Base-by-base conservation (phyloP, 1,140 invertebrate species). In the Acyrthosiphon pisum region DNA sequence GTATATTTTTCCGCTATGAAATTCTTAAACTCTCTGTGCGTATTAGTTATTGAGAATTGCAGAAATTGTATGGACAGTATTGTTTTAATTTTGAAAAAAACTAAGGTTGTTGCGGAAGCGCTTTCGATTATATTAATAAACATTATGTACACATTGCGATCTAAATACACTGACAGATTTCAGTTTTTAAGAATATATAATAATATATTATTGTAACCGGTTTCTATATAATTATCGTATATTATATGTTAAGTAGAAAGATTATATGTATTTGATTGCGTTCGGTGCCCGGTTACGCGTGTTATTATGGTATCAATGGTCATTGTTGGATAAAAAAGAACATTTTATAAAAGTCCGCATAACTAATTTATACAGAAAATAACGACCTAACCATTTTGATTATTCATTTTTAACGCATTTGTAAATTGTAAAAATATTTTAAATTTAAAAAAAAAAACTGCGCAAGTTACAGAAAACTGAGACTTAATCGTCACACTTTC, bases 101-200 rank as follows among this genome's bases (percentile, higher is more conserved):
- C 60, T n/a, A 6, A n/a, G 30, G 11, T 76, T 14, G n/a, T n/a
- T 14, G 60, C 60, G 60, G 60, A 76, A 68, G 14, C 60, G 60
- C 18, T 76, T 76, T 76, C 60, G 60, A 76, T 76, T 76, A 76
- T 6, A 76, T 76, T 9, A 76, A 18, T 76, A n/a, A 76, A 76
- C n/a, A 35, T 76, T 76, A 76, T 76, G n/a, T 76, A n/a, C 60
- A 35, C 11, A n/a, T n/a, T 76, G 60, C 60, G 60, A 76, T 76
- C 60, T n/a, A 76, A 76, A 76, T 76, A 30, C 30, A 76, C 60
- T 35, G 60, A 76, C 14, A 7, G 30, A 76, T 76, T 76, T 76
- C n/a, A 76, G 60, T 76, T 76, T 76, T 76, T 76, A 76, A 76
- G 60, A 76, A 76, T 76, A 76, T n/a, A 76, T 76, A 76, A n/a